Conservation (phyloP, 2,797 vertebrate genomes). For the Amphiprion clarkii region DNA sequence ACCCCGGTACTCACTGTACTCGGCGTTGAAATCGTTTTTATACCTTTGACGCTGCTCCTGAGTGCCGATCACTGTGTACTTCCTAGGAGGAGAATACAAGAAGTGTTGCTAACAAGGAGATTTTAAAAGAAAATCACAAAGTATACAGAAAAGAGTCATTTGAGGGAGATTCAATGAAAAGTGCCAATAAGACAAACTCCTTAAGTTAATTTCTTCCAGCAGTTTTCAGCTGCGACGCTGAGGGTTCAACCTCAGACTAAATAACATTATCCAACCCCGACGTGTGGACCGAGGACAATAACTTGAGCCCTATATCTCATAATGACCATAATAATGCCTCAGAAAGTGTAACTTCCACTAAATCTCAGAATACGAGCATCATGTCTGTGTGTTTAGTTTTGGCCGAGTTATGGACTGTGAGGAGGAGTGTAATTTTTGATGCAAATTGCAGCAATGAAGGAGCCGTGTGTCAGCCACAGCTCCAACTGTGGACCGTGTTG, state of each 20-base stretch:
- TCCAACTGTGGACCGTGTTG: background rate
- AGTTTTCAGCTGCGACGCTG: no score
- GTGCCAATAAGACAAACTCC: background rate
- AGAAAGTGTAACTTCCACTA: background rate
- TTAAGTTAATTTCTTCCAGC: background rate
- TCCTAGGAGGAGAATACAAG: slow-evolving; percentile 80
- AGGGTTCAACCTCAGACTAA: no score
- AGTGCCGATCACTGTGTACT: slow-evolving; percentile 91
- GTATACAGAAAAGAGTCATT: background rate
- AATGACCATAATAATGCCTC: background rate
- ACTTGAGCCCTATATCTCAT: background rate
- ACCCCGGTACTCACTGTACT: slow-evolving; percentile 95
- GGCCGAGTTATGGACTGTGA: background rate
- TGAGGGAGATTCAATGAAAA: background rate
- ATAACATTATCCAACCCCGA: no score
- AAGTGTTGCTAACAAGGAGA: background rate
- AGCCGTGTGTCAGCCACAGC: background rate
- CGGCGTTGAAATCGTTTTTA: slow-evolving; percentile 97
- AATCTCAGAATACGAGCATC: background rate
- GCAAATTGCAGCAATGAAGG: slow-evolving; percentile 1
- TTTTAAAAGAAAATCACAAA: background rate
- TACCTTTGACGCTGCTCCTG: slow-evolving; percentile 96
- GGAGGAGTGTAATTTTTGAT: slow-evolving; percentile 2
- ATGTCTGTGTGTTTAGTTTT: background rate
- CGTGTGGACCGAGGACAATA: background rate